Percentiles rank a stretch among this genome's conserved stretches.
Evolutionary conservation across 2,888 invertebrate species (phyloP).

Genomic region (Steinernema scapterisci): DNA sequence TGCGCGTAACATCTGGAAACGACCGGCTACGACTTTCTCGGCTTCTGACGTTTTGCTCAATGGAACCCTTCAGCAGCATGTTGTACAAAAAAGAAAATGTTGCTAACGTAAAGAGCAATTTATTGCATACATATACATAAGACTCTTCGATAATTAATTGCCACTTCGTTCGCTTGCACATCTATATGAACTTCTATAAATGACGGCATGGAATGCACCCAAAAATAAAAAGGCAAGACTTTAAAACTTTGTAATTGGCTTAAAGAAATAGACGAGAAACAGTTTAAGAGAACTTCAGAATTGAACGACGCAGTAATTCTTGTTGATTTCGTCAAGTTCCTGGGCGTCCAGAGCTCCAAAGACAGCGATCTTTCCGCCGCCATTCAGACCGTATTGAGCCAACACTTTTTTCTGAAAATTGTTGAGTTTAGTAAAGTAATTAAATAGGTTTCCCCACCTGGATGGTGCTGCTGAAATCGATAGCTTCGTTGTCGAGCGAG

Average conservation of each 20-base stretch:
- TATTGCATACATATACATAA: background rate
- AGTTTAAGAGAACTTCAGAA: slow-evolving; percentile 3
- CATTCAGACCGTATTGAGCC: slow-evolving; percentile 44
- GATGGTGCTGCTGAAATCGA: background rate
- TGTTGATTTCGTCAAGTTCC: slow-evolving; percentile 33
- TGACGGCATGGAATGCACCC: slow-evolving; percentile 21
- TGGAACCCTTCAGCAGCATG: no score
- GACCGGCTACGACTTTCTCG: no score
- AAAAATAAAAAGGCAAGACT: slow-evolving; percentile 24
- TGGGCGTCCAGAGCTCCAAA: slow-evolving; percentile 36
- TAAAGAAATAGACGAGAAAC: background rate
- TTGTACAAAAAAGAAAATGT: no score
- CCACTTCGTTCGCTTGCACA: slow-evolving; percentile 20
- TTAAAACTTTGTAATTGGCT: background rate
- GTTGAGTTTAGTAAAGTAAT: background rate
- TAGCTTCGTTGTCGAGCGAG: slow-evolving; percentile 18
- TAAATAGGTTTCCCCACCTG: background rate
- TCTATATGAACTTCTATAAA: slow-evolving; percentile 18
- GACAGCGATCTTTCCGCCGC: slow-evolving; percentile 41
- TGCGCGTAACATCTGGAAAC: background rate
- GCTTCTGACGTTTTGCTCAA: no score
- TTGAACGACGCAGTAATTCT: slow-evolving; percentile 33
- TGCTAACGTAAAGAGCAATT: background rate
- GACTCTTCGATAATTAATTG: background rate
- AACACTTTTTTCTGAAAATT: slow-evolving; percentile 36